A percentile compares a stretch with the other conserved stretches of the same genome.
Evolutionary conservation across 2,888 invertebrate genomes (phyloP).

Genomic region (Craniophora ligustri): DNA sequence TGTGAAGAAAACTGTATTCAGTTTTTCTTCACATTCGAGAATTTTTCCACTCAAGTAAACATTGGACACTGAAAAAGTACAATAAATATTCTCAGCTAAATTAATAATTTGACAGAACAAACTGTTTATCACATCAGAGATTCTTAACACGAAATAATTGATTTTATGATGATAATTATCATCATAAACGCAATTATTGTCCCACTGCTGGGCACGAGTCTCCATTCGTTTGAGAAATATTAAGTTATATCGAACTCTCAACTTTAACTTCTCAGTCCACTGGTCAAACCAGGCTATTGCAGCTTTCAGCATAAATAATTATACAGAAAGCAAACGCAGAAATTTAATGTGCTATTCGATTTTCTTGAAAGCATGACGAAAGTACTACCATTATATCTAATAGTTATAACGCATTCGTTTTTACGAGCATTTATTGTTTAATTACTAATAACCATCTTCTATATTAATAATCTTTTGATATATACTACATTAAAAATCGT

Average conservation of each 20-base stretch:
- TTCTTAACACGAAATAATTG: no score
- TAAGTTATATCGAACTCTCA: no score
- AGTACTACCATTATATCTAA: conserved; percentile 10
- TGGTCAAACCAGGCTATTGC: no score
- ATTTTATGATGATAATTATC: no score
- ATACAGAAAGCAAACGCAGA: conserved; percentile 9
- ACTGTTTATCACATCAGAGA: conserved; percentile 27
- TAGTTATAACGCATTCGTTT: conserved; percentile 41
- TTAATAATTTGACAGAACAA: conserved; percentile 21
- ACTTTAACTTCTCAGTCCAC: no score
- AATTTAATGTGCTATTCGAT: conserved; percentile 8
- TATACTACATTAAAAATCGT: conserved; percentile 24
- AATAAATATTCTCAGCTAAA: conserved; percentile 23
- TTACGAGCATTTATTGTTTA: conserved; percentile 27
- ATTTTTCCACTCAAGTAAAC: conserved; percentile 34
- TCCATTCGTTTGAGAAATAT: no score
- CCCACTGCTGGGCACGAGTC: no score
- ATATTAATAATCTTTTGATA: conserved; percentile 30
- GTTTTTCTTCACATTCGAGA: conserved; percentile 25
- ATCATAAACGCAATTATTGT: no score
- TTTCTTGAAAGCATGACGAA: conserved; percentile 48
- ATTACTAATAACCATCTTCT: conserved; percentile 23
- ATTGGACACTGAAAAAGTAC: conserved; percentile 31
- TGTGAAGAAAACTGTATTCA: conserved; percentile 11
- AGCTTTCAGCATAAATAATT: conserved; percentile 15